A percentile compares a stretch with the other conserved stretches of the same genome.
phyloP scores from a whole-genome alignment of 1,140 invertebrate genomes.

The Euborellia annulipes region DNA sequence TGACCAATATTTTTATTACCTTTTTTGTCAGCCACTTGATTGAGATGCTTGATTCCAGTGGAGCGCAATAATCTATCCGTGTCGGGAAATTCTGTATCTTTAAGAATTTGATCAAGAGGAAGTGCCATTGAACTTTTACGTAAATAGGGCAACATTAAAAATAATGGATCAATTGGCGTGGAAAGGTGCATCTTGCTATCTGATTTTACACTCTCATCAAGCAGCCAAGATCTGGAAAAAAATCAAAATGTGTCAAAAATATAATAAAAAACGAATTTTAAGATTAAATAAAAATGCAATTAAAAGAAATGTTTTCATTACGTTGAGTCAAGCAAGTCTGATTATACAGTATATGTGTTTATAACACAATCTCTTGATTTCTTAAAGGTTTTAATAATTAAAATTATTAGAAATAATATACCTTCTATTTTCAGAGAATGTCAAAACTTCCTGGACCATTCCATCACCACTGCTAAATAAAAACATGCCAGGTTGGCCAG shows the following conservation, averaged over 20 bases:
- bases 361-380: no score
- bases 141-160: slow-evolving; percentile 38
- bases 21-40: slow-evolving; percentile 44
- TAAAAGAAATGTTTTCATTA: no score
- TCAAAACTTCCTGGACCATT: slow-evolving; percentile 45
- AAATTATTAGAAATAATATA: slow-evolving; percentile 5
- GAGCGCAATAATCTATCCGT: slow-evolving; percentile 29
- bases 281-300: no score
- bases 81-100: slow-evolving; percentile 41
- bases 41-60: slow-evolving; percentile 19
- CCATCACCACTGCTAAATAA: slow-evolving; percentile 38
- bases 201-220: slow-evolving; percentile 51
- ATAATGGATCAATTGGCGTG: slow-evolving; percentile 53
- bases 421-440: slow-evolving; percentile 42
- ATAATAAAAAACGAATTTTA: no score
- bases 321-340: no score
- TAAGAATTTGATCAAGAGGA: slow-evolving; percentile 51
- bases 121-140: slow-evolving; percentile 32
- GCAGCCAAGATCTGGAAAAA: slow-evolving; percentile 43
- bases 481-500: slow-evolving; percentile 40
- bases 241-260: slow-evolving; percentile 5
- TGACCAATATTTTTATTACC: slow-evolving; percentile 22
- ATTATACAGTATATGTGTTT: no score
- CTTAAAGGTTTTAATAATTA: no score
- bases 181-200: slow-evolving; percentile 55